These are phyloP conservation scores for Globodera rostochiensis DNA, from an alignment of 1,140 invertebrate genomes.

Conservation along the genomic window DNA sequence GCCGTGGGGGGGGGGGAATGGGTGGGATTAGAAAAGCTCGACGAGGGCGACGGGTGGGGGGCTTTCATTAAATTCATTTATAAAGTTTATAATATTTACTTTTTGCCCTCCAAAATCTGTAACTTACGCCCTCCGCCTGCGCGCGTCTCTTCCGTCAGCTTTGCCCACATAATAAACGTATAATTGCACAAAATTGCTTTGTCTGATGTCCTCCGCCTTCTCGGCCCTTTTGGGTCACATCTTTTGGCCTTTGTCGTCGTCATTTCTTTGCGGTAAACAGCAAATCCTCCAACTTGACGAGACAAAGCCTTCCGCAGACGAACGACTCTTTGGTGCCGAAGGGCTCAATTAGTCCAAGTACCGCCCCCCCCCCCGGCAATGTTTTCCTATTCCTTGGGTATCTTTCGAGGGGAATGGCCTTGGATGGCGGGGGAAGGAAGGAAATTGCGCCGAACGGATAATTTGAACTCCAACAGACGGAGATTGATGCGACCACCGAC, in stretches of 20 bases:
- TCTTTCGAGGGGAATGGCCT: background rate
- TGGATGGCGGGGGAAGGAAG: background rate
- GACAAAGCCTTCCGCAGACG: background rate
- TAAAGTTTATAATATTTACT: too few relatives aligned
- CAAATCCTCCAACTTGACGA: background rate
- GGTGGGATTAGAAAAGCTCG: background rate
- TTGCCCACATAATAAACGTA: background rate
- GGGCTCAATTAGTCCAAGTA: constrained; percentile 2
- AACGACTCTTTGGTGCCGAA: background rate
- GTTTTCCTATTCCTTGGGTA: background rate
- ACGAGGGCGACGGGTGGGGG: too few relatives aligned
- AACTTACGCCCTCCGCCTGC: too few relatives aligned
- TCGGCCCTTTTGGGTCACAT: background rate
- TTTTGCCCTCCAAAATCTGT: background rate
- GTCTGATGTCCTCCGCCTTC: too few relatives aligned
- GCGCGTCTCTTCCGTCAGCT: background rate
- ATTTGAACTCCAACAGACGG: background rate
- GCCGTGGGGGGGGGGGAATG: too few relatives aligned
- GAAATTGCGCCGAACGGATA: background rate
- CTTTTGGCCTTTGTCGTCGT: background rate
- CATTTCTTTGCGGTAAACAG: constrained; percentile 1
- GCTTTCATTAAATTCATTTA: too few relatives aligned
- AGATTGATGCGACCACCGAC: too few relatives aligned
- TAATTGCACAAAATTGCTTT: background rate
- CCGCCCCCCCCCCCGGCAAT: background rate